Evolutionary conservation across 2,888 invertebrate species (phyloP).

Genomic region (Synanthedon vespiformis): DNA sequence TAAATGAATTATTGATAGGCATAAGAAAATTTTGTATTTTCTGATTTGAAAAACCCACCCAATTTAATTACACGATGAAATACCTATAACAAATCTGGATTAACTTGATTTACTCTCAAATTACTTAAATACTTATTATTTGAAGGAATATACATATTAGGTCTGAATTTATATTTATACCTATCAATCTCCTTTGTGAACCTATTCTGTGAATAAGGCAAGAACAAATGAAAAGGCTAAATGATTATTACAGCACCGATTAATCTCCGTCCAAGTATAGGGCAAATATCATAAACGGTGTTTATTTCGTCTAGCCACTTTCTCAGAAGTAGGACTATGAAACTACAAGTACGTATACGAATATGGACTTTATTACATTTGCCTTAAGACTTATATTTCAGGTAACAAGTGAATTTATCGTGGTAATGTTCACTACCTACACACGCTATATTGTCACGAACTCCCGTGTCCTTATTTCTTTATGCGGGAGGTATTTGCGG

Average conservation of each 20-base stretch:
- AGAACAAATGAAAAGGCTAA: conserved; percentile 2
- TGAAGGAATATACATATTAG: too few relatives aligned
- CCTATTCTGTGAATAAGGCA: background rate
- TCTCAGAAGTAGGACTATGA: conserved; percentile 12
- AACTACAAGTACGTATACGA: conserved; percentile 10
- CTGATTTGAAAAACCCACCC: too few relatives aligned
- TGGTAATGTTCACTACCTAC: conserved; percentile 9
- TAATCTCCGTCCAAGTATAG: conserved; percentile 23
- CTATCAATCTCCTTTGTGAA: background rate
- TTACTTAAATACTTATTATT: too few relatives aligned
- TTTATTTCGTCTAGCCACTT: conserved; percentile 38
- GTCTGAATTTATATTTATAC: too few relatives aligned
- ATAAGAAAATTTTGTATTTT: too few relatives aligned
- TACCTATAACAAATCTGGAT: too few relatives aligned
- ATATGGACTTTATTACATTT: conserved; percentile 4
- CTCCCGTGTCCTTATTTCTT: conserved; percentile 48
- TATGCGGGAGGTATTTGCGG: background rate
- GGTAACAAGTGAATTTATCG: background rate
- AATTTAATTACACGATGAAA: too few relatives aligned
- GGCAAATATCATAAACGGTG: conserved; percentile 30
- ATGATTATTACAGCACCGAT: conserved; percentile 12
- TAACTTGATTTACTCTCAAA: too few relatives aligned
- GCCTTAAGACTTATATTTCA: background rate
- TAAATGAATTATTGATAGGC: too few relatives aligned
- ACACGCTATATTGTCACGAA: conserved; percentile 56